These are phyloP conservation scores for Physeter macrocephalus DNA, from an alignment of 2,113 vertebrate species.

Conservation along the genomic window DNA sequence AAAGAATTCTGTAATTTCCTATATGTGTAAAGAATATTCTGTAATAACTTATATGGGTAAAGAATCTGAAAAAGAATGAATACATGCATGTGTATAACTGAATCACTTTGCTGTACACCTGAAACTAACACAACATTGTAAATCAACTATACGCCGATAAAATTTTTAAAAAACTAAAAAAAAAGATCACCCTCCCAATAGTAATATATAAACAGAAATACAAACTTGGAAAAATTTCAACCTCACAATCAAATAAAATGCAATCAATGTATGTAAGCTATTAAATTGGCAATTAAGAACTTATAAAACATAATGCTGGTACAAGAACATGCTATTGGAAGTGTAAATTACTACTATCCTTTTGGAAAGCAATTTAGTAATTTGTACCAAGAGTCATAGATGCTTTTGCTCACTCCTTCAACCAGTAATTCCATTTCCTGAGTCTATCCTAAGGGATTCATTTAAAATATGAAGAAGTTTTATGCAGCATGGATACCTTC, in stretches of 20 bases:
- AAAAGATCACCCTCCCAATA: not conserved
- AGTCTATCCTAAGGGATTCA: not conserved
- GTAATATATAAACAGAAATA: not conserved
- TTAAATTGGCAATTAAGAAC: not conserved
- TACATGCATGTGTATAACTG: not conserved
- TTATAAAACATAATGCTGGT: not conserved
- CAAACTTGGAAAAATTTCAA: not conserved
- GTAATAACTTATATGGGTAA: not conserved
- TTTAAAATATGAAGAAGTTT: not conserved
- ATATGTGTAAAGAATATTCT: not conserved
- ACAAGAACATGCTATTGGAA: not conserved
- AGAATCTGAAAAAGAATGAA: not conserved
- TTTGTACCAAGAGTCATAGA: not conserved
- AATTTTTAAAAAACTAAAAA: not conserved
- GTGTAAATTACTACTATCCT: not conserved
- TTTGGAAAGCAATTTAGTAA: conserved; percentile 26
- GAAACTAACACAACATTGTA: not conserved
- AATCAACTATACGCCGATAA: not conserved
- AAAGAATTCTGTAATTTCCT: not conserved
- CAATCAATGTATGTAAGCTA: not conserved
- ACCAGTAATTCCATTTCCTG: conserved; percentile 19
- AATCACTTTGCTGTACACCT: not conserved
- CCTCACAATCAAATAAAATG: not conserved
- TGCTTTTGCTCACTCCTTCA: not conserved
- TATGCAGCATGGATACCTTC: not conserved